Conservation (phyloP, 2,888 invertebrate genomes). For the Phyllotreta striolata region DNA sequence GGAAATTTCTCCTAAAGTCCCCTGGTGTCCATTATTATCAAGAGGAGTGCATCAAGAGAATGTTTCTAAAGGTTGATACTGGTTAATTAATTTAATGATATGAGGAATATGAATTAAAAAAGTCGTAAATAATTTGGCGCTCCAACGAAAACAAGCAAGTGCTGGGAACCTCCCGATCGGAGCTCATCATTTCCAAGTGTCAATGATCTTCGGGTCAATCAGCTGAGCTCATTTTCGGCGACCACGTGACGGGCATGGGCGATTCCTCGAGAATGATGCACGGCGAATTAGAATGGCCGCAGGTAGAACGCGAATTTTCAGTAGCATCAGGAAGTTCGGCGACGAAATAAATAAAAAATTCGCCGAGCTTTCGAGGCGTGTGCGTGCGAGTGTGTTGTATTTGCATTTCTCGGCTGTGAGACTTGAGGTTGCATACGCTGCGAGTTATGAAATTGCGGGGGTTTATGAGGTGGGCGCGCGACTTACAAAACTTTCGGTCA, state of each 20-base stretch:
- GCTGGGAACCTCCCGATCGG: slow-evolving; percentile 34
- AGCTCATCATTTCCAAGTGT: slow-evolving; percentile 52
- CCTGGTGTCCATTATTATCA: too few relatives aligned
- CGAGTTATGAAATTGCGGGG: slow-evolving; percentile 49
- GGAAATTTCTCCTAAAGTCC: too few relatives aligned
- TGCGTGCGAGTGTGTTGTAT: not conserved
- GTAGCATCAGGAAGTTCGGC: slow-evolving; percentile 33
- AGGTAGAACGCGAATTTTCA: slow-evolving; percentile 31
- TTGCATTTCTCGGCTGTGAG: slow-evolving; percentile 29
- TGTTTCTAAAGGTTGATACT: too few relatives aligned
- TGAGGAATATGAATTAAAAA: too few relatives aligned
- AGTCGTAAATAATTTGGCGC: too few relatives aligned
- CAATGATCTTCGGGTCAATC: slow-evolving; percentile 55
- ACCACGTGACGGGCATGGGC: slow-evolving; percentile 55
- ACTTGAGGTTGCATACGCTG: slow-evolving; percentile 43
- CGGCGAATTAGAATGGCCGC: slow-evolving; percentile 32
- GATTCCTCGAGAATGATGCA: slow-evolving; percentile 38
- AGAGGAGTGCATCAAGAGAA: too few relatives aligned
- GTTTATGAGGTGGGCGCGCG: slow-evolving; percentile 53
- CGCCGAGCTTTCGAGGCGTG: not conserved
- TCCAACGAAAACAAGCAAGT: too few relatives aligned
- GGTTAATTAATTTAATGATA: too few relatives aligned
- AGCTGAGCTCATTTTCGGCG: slow-evolving; percentile 53
- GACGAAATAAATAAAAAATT: slow-evolving; percentile 32
- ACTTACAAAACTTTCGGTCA: slow-evolving; percentile 53